These are phyloP conservation scores for Tetramorium bicarinatum DNA, from an alignment of 2,888 invertebrate species.

Conservation along the genomic window DNA sequence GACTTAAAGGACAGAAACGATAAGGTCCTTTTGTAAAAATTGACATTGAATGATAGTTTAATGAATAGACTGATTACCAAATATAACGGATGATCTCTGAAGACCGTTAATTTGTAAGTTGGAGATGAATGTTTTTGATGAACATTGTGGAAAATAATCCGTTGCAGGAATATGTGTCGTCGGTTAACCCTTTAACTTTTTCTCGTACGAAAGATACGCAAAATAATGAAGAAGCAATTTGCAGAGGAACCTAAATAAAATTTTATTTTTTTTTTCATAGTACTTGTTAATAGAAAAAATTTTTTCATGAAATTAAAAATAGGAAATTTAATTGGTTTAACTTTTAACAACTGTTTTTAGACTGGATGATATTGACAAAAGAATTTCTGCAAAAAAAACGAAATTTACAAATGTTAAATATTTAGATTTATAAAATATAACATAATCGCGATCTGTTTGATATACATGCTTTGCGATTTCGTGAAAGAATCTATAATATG, in stretches of 20 bases:
- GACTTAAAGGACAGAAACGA: constrained; percentile 41
- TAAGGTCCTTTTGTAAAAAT: constrained; percentile 28
- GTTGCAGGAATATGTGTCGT: constrained; percentile 3
- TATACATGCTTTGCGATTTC: not conserved
- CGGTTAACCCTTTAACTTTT: constrained; percentile 52
- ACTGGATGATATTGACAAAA: not conserved
- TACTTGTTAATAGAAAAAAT: not conserved
- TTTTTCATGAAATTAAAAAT: not conserved
- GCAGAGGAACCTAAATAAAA: not conserved
- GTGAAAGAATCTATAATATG: not conserved
- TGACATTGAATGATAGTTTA: constrained; percentile 16
- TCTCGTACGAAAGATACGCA: not conserved
- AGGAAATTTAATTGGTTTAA: constrained; percentile 11
- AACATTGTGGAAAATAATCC: constrained; percentile 41
- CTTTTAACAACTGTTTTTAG: constrained; percentile 1
- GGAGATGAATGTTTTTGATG: constrained; percentile 17
- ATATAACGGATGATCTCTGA: constrained; percentile 82
- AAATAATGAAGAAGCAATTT: not conserved
- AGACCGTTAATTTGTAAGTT: constrained; percentile 70
- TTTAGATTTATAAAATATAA: not conserved
- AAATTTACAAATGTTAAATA: not conserved
- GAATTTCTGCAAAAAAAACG: not conserved
- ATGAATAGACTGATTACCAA: constrained; percentile 81
- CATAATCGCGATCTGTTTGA: not conserved
- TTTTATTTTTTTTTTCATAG: not conserved